Evolutionary conservation across 2,797 vertebrate genomes (phyloP), one percentile per base, ranked within the genome.

Genomic region (Poecilia picta): DNA sequence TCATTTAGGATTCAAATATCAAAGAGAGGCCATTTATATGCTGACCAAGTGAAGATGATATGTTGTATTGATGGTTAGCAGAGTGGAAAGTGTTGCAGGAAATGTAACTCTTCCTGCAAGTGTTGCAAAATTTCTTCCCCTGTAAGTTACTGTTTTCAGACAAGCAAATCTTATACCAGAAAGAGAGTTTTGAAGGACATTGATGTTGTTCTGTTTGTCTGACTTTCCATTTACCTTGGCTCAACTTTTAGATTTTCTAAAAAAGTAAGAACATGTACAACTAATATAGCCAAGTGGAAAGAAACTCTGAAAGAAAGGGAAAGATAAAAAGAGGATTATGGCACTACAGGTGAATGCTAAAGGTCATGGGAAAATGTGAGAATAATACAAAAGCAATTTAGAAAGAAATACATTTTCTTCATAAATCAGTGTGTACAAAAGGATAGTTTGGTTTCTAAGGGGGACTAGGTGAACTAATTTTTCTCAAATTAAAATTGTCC

Each of bases 41-140:
- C 82, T 89, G 87, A 86, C 64, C 33, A 31, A 77, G 72, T 77
- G 72, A 83, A 92, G 62, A 81, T 53, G 79, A 85, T 87, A 80
- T 53, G 28, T n/a, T 55, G 16, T 80, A 66, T 77, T 53, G 79
- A 86, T 79, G 74, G 53, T 76, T 87, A 87, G 77, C 62, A 23
- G 55, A 79, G 8, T 45, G 49, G 28, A 72, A 80, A 72, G 49
- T 73, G 57, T 80, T 39, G 46, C 66, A 85, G 55, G 68, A 73
- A 83, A 86, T 71, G 46, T 47, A 51, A 80, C 53, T 47, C 57
- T 28, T 73, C 53, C 45, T 85, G 76, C 57, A 72, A 77, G 36
- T 70, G 36, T 73, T 41, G 59, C 70, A 80, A 81, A 83, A 78
- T 72, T 16, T 23, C 31, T 15, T 49, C 15, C 12, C 36, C 49